phyloP scores from a whole-genome alignment of 2,113 vertebrate species.

The Nymphicus hollandicus region DNA sequence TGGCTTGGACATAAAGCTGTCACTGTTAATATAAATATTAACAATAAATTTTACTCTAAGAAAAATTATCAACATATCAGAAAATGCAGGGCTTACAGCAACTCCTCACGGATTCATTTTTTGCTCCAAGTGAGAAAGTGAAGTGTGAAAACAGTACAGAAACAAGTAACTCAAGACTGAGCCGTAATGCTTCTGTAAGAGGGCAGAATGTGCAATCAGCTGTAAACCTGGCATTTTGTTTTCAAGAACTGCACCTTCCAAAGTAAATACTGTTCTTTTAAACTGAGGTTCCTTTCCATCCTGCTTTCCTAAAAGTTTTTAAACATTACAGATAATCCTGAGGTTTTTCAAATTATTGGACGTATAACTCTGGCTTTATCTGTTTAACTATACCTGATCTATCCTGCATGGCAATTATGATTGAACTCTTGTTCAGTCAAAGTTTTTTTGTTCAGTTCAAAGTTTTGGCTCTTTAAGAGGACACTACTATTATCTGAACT shows the following conservation, averaged over 20 bases:
- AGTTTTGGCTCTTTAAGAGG: background rate
- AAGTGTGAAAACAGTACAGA: background rate
- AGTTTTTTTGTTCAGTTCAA: background rate
- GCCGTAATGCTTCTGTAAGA: background rate
- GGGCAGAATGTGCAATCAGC: background rate
- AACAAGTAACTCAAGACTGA: conserved; percentile 9
- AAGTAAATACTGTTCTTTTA: background rate
- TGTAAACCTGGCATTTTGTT: background rate
- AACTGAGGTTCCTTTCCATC: background rate
- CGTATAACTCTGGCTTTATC: background rate
- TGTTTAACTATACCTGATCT: background rate
- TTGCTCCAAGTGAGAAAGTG: conserved; percentile 1
- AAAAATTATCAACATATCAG: background rate
- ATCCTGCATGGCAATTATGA: background rate
- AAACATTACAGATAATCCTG: background rate
- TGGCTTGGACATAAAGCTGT: background rate
- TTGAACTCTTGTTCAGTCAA: background rate
- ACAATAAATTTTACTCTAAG: background rate
- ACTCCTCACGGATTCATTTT: background rate
- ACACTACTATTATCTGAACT: background rate
- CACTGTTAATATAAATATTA: background rate
- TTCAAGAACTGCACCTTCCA: background rate
- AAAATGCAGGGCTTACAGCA: background rate
- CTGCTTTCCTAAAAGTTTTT: background rate
- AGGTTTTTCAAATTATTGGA: background rate